Conservation (phyloP, 2,797 vertebrate genomes). For the Alosa sapidissima region DNA sequence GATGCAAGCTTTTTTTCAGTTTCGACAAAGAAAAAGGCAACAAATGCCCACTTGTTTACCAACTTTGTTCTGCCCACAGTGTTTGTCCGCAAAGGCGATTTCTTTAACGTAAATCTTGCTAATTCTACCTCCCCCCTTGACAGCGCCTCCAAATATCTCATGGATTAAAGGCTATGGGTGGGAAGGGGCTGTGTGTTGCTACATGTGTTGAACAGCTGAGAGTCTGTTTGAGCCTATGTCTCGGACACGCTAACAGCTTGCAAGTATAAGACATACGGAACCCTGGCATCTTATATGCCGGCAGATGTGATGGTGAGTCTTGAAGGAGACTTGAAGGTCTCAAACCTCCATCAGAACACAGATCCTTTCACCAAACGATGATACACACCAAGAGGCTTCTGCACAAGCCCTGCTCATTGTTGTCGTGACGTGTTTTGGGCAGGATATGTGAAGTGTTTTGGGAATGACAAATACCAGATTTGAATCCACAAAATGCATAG, state of each 20-base stretch:
- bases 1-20: not conserved
- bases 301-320: not conserved
- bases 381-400: not conserved
- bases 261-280: slow-evolving; percentile 48
- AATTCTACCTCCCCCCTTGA: slow-evolving; percentile 20
- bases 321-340: not conserved
- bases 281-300: slow-evolving; percentile 42
- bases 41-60: slow-evolving; percentile 7
- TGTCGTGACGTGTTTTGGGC: not conserved
- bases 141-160: slow-evolving; percentile 27
- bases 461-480: not conserved
- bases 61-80: not conserved
- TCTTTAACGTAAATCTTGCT: not conserved
- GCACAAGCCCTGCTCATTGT: not conserved
- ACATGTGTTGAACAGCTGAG: slow-evolving; percentile 69
- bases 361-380: not conserved
- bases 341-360: not conserved
- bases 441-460: not conserved
- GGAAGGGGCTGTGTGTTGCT: slow-evolving; percentile 52
- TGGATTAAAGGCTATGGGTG: slow-evolving; percentile 41
- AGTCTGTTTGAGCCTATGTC: slow-evolving; percentile 52
- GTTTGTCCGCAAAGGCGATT: not conserved
- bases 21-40: not conserved
- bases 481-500: not conserved
- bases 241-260: slow-evolving; percentile 57